These are phyloP conservation scores for Baronia brevicornis DNA, from an alignment of 2,888 invertebrate genomes.

Conservation along the genomic window DNA sequence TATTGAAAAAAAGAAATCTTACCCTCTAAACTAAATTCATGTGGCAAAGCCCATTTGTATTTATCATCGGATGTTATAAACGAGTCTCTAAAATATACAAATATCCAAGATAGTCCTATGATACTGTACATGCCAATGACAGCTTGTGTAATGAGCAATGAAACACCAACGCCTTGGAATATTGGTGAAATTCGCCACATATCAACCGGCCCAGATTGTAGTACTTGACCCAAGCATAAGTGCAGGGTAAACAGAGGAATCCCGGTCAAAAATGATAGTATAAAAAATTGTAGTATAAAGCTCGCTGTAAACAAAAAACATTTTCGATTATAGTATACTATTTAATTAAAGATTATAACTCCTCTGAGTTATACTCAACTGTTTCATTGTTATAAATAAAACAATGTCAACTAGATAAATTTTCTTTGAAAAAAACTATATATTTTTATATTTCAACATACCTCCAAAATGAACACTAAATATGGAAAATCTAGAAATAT, in stretches of 20 bases:
- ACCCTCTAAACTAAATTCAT: slow-evolving; percentile 81
- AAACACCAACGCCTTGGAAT: slow-evolving; percentile 92
- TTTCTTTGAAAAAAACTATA: neutral
- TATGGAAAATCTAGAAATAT: slow-evolving; percentile 90
- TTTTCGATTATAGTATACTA: neutral
- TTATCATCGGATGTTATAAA: slow-evolving; percentile 86
- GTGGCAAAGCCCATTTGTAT: slow-evolving; percentile 88
- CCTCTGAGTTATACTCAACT: too few relatives aligned
- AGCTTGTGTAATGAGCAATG: slow-evolving; percentile 85
- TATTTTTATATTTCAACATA: slow-evolving; percentile 34
- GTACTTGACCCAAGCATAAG: slow-evolving; percentile 88
- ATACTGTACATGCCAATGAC: slow-evolving; percentile 91
- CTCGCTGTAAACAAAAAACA: slow-evolving; percentile 75
- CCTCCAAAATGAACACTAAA: slow-evolving; percentile 92
- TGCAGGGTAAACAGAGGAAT: slow-evolving; percentile 90
- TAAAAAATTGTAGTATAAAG: slow-evolving; percentile 91
- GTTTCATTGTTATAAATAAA: too few relatives aligned
- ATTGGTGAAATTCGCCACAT: slow-evolving; percentile 96
- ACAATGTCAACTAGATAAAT: neutral
- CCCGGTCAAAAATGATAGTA: slow-evolving; percentile 87
- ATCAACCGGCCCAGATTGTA: slow-evolving; percentile 89
- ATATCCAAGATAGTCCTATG: slow-evolving; percentile 92
- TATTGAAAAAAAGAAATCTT: slow-evolving; percentile 27
- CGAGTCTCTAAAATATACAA: slow-evolving; percentile 90
- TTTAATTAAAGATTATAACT: neutral